These are phyloP conservation scores for Drosophila burlai DNA, from an alignment of 1,140 invertebrate species.

Conservation along the genomic window DNA sequence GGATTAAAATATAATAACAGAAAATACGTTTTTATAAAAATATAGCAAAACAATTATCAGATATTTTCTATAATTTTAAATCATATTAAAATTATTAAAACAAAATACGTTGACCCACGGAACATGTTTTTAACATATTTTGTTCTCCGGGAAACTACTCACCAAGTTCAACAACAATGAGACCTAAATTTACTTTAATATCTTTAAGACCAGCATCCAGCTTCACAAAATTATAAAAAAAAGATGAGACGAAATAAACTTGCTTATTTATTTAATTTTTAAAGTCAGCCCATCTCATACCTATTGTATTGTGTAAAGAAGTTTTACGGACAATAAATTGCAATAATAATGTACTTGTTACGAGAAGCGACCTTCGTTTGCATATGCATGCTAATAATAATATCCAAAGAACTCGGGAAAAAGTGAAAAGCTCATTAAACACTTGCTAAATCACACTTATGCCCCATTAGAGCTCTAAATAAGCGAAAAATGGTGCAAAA, in stretches of 20 bases:
- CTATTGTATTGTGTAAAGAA: neutral
- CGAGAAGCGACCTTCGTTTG: neutral
- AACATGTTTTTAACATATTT: too few species aligned
- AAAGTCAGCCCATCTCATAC: neutral
- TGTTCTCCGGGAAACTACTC: too few species aligned
- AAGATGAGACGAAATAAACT: too few species aligned
- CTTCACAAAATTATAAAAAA: neutral
- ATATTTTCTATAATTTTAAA: neutral
- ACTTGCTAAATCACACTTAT: conserved; percentile 79
- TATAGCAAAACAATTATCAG: neutral
- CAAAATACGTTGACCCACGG: neutral
- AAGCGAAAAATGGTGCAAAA: conserved; percentile 69
- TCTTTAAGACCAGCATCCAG: neutral
- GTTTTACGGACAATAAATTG: neutral
- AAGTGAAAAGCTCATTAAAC: conserved; percentile 80
- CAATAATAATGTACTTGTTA: neutral
- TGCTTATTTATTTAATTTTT: neutral
- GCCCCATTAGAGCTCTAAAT: conserved; percentile 80
- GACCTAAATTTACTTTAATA: neutral
- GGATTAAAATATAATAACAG: neutral
- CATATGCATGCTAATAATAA: conserved; percentile 1
- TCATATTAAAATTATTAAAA: neutral
- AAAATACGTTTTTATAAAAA: neutral
- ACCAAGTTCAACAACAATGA: too few species aligned
- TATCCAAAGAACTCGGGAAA: conserved; percentile 17